Conservation (phyloP, 2,888 invertebrate species). For the Tinea semifulvella region DNA sequence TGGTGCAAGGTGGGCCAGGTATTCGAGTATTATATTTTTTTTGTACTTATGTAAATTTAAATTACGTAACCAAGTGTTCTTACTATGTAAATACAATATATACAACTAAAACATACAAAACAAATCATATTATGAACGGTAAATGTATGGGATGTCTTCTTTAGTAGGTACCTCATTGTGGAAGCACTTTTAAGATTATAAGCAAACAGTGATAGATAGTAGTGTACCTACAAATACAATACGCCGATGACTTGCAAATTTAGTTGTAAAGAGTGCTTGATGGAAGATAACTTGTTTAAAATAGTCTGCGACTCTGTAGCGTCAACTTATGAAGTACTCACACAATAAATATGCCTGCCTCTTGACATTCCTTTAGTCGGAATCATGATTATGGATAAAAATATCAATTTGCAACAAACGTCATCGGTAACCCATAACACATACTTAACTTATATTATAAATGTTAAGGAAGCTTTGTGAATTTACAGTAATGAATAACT, state of each 20-base stretch:
- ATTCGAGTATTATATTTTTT: too few relatives aligned
- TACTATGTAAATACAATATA: too few relatives aligned
- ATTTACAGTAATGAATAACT: too few relatives aligned
- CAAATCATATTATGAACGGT: too few relatives aligned
- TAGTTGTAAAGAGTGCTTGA: not conserved
- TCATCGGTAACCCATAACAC: not conserved
- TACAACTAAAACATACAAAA: too few relatives aligned
- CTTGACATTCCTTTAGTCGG: conserved; percentile 11
- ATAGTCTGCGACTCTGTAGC: conserved; percentile 24
- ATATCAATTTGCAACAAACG: not conserved
- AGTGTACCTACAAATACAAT: conserved; percentile 3
- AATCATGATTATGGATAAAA: not conserved
- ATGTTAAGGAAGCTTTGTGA: too few relatives aligned
- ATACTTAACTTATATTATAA: too few relatives aligned
- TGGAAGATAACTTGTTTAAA: conserved; percentile 30
- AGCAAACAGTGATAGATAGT: not conserved
- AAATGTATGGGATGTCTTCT: too few relatives aligned
- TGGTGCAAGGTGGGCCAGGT: too few relatives aligned
- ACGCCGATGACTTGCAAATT: conserved; percentile 10
- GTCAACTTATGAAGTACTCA: conserved; percentile 2
- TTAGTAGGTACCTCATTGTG: too few relatives aligned
- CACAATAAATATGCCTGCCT: not conserved
- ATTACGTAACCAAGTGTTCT: too few relatives aligned
- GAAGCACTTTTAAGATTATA: not conserved
- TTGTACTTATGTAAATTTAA: too few relatives aligned